These are phyloP conservation scores for Drosophila prolongata DNA, from an alignment of 2,888 invertebrate genomes.

Conservation along the genomic window DNA sequence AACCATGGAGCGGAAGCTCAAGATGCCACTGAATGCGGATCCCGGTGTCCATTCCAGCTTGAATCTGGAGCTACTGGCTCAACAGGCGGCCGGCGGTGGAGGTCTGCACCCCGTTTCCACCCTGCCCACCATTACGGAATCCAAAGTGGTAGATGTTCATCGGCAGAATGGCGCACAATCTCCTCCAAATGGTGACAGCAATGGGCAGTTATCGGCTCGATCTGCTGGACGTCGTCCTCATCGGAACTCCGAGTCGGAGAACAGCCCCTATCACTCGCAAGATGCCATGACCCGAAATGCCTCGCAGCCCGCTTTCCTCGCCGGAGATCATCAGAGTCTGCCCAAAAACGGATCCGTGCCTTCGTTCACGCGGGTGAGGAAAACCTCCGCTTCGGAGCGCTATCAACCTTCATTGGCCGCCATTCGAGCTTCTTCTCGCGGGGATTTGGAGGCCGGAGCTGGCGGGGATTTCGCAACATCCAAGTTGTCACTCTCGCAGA, in stretches of 20 bases:
- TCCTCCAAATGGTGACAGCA: slow-evolving; percentile 75
- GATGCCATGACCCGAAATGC: slow-evolving; percentile 91
- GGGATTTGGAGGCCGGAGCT: slow-evolving; percentile 91
- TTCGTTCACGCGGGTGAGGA: slow-evolving; percentile 91
- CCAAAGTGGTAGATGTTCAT: slow-evolving; percentile 87
- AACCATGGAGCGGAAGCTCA: slow-evolving; percentile 94
- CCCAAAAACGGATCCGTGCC: slow-evolving; percentile 96
- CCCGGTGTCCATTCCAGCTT: slow-evolving; percentile 97
- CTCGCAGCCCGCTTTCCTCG: slow-evolving; percentile 92
- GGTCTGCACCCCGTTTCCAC: slow-evolving; percentile 94
- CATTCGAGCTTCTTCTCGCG: slow-evolving; percentile 91
- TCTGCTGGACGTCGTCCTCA: slow-evolving; percentile 67
- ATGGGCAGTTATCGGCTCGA: slow-evolving; percentile 74
- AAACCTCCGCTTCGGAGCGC: slow-evolving; percentile 92
- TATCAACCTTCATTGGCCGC: slow-evolving; percentile 93
- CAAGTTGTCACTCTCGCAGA: slow-evolving; percentile 87
- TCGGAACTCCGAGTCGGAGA: slow-evolving; percentile 83
- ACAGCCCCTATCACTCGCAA: slow-evolving; percentile 82
- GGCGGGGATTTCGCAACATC: slow-evolving; percentile 88
- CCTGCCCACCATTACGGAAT: slow-evolving; percentile 95
- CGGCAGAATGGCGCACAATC: slow-evolving; percentile 62
- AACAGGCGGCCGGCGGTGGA: slow-evolving; percentile 87
- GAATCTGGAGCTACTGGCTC: slow-evolving; percentile 92
- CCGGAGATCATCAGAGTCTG: slow-evolving; percentile 84
- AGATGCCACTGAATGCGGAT: slow-evolving; percentile 95